phyloP scores from a whole-genome alignment of 2,888 invertebrate species.

The Thymelicus sylvestris region DNA sequence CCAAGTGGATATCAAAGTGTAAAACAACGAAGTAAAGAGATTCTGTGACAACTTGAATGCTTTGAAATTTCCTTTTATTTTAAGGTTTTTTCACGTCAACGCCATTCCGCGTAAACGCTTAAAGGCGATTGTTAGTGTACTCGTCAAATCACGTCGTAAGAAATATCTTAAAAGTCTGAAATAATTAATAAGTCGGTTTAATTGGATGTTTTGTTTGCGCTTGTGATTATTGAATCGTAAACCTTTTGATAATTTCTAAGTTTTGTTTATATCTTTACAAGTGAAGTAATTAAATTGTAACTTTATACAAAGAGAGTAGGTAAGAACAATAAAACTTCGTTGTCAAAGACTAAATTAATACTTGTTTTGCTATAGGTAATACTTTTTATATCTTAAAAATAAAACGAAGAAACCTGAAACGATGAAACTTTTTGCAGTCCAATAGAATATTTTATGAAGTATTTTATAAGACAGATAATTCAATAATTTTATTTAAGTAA shows the following conservation, averaged over 20 bases:
- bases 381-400: no score
- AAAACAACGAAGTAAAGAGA: conserved; percentile 16
- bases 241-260: neutral
- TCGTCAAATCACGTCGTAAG: neutral
- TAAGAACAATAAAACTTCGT: no score
- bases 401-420: no score
- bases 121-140: conserved; percentile 3
- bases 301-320: no score
- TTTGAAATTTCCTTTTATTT: conserved; percentile 17
- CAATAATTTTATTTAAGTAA: no score
- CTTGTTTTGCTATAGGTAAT: no score
- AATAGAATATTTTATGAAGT: no score
- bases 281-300: no score
- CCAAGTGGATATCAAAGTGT: conserved; percentile 36
- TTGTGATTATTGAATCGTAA: conserved; percentile 14
- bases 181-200: conserved; percentile 12
- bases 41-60: conserved; percentile 13
- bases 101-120: neutral
- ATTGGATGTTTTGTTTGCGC: conserved; percentile 25
- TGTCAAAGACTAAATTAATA: no score
- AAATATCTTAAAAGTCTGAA: conserved; percentile 10
- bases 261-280: conserved; percentile 6
- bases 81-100: conserved; percentile 1
- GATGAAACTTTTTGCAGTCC: no score
- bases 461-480: no score